Evolutionary conservation across 2,113 vertebrate species (phyloP), one percentile per base, ranked within the genome.

Genomic region (Melanerpes aurifrons): DNA sequence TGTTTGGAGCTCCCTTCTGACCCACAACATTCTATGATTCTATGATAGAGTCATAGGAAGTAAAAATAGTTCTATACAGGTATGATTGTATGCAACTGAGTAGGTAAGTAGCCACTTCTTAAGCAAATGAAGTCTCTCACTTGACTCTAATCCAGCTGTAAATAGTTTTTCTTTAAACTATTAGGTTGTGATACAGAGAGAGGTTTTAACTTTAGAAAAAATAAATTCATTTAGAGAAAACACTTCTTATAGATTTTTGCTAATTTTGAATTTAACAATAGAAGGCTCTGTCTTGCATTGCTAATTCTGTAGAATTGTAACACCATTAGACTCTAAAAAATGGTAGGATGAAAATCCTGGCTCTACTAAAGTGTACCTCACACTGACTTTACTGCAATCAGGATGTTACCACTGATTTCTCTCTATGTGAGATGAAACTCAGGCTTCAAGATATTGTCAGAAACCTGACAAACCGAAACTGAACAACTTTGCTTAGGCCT

Each of bases 381-480:
- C n/a, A 37, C 14, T 79, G 40, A 47, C 28, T 79, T 79, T 47
- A 37, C 5, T 20, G 29, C 3, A 24, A 70, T 59, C 28, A 76
- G 56, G 63, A 82, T 15, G 66, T 73, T 82, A 69, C 6, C 1
- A 19, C 4, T n/a, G 80, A 57, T 59, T 43, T 90, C 13, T 35
- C 62, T 7, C 54, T 66, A 12, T 15, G 11, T 57, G 59, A 87
- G 24, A 35, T 82, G 57, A 93, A 89, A 87, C 35, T 80, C 53
- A 29, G n/a, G 5, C 19, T 87, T 86, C n/a, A 63, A 70, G 35
- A 61, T 35, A 79, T 21, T 63, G 40, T 91, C 82, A 80, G 47
- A 82, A 92, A 67, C 82, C 31, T 80, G 31, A 93, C 81, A 93
- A 87, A 79, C 21, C 43, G 68, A 92, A 94, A 77, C 24, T 0